Evolutionary conservation across 1,140 invertebrate genomes (phyloP).

Genomic region (Ephestia elutella): DNA sequence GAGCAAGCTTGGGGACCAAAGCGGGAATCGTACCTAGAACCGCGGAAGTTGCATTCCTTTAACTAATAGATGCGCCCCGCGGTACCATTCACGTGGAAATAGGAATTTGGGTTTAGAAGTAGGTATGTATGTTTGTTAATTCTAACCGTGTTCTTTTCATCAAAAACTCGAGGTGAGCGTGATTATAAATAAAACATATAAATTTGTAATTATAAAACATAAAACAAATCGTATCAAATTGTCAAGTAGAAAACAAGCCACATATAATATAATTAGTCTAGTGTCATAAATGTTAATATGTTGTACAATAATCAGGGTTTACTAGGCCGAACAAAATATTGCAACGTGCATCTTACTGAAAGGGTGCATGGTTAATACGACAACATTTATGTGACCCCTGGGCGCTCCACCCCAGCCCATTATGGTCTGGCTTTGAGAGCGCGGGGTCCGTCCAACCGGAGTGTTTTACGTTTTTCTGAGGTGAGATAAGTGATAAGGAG

Average conservation of each 20-base stretch:
- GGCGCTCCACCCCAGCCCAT: not conserved
- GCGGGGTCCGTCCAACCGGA: not conserved
- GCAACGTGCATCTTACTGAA: conserved; percentile 6
- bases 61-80: too few species aligned
- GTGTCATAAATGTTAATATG: not conserved
- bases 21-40: too few species aligned
- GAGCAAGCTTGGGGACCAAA: too few species aligned
- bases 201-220: too few species aligned
- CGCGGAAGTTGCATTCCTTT: too few species aligned
- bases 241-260: not conserved
- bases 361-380: conserved; percentile 7
- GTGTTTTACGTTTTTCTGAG: not conserved
- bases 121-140: too few species aligned
- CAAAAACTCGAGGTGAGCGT: not conserved
- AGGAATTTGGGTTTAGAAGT: too few species aligned
- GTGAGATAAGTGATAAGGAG: not conserved
- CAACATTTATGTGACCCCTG: conserved; percentile 5
- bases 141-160: too few species aligned
- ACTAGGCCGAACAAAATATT: not conserved
- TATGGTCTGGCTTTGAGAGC: not conserved
- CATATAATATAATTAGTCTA: not conserved
- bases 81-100: too few species aligned
- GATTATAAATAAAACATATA: too few species aligned
- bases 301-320: not conserved
- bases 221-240: too few species aligned